These are phyloP conservation scores for Andrena bucephala DNA, from an alignment of 2,888 invertebrate genomes.

Conservation along the genomic window DNA sequence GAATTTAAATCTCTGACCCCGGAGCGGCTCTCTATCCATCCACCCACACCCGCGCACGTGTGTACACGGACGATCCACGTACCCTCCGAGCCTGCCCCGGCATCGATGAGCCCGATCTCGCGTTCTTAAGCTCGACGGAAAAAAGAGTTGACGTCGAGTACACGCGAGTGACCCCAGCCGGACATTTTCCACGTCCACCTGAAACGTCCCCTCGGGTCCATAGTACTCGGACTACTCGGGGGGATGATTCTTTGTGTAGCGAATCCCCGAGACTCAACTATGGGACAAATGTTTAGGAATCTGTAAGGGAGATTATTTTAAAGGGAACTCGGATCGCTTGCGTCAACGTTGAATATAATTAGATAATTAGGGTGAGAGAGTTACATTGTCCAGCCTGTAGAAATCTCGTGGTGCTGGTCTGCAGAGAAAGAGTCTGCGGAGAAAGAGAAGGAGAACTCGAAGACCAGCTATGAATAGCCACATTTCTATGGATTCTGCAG, in stretches of 20 bases:
- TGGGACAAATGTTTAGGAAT: too few species aligned
- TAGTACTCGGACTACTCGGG: not conserved
- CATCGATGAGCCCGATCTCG: constrained; percentile 26
- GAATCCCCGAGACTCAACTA: not conserved
- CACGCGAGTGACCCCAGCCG: not conserved
- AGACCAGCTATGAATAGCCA: constrained; percentile 20
- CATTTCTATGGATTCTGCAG: not conserved
- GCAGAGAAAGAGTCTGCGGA: not conserved
- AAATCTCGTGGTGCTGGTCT: not conserved
- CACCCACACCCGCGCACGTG: constrained; percentile 18
- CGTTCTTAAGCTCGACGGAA: not conserved
- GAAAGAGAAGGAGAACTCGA: not conserved
- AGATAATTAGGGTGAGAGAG: not conserved
- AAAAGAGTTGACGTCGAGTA: not conserved
- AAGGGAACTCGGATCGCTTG: not conserved
- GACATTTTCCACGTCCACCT: constrained; percentile 7
- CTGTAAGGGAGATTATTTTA: not conserved
- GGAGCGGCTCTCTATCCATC: constrained; percentile 43
- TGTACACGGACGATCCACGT: not conserved
- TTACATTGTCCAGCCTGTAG: not conserved
- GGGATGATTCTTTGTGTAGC: not conserved
- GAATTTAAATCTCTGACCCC: constrained; percentile 76
- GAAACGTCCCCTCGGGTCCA: not conserved
- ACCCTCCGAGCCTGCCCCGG: not conserved
- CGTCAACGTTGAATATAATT: not conserved